Evolutionary conservation across 1,140 invertebrate genomes (phyloP), one percentile per base, ranked within the genome.

Genomic region (Hycleus cichorii): DNA sequence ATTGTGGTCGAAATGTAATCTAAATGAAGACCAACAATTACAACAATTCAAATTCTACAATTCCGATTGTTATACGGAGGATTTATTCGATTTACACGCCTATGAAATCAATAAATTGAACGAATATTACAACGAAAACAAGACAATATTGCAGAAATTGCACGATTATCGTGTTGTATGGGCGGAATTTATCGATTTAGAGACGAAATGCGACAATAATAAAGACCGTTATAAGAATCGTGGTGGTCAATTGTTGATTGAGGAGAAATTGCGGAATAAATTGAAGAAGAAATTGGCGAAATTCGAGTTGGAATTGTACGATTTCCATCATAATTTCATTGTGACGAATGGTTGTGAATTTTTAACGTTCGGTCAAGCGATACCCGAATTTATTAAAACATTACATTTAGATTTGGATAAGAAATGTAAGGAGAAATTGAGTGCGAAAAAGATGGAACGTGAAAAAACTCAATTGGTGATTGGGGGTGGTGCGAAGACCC

Each of bases 181-280:
- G 81, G 70, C 78, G 5, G 81, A 87, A 65, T 83, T 86, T 79
- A 78, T 79, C 25, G 82, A 88, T 24, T 68, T 91, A 6, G 84
- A 89, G 58, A 78, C 80, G 49, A 84, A 85, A 63, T 84, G 85
- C 1, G 81, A 81, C 24, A 86, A 91, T 69, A 88, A 89, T 0
- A 84, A 32, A 7, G 32, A 87, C 60, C 79, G 91, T 2, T 91
- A 87, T 68, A 84, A 90, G 57, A 92, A 93, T 74, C 80, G 91
- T 44, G 90, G 90, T 4, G 90, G 91, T 0, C 85, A 89, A 62
- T 76, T 95, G 6, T 74, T 95, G 0, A 79, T 81, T 26, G 91
- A 94, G 70, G 91, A 94, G 73, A 91, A 87, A 64, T 87, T 90
- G 64, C 77, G 90, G 7, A 93, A 90, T 68, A 71, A 75, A 3